Conservation (phyloP, 1,140 invertebrate species). For the Anastrepha ludens region DNA sequence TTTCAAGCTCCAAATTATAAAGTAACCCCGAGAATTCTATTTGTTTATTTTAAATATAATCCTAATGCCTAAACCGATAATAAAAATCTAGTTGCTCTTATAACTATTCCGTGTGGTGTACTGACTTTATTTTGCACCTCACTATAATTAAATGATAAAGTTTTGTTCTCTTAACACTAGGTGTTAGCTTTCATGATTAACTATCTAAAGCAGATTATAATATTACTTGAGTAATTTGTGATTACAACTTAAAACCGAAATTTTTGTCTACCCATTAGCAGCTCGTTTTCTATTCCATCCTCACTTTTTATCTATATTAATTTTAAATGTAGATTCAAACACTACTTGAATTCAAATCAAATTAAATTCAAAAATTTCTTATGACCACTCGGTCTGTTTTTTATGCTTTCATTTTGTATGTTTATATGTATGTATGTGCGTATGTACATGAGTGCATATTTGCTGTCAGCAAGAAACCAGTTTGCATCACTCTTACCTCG, state of each 20-base stretch:
- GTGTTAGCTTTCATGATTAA: background rate
- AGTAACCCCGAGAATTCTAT: no score
- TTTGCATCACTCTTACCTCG: background rate
- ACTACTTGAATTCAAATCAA: no score
- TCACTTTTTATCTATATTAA: no score
- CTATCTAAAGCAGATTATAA: background rate
- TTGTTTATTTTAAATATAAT: no score
- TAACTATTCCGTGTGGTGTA: no score
- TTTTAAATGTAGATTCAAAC: no score
- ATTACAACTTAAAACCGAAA: background rate
- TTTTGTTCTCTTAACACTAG: background rate
- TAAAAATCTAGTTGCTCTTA: background rate
- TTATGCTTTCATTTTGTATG: background rate
- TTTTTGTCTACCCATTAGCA: no score
- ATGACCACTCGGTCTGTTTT: background rate
- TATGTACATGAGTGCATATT: background rate
- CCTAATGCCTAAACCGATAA: background rate
- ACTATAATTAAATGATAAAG: background rate
- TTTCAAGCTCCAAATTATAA: no score
- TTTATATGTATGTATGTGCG: no score
- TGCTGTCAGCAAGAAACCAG: conserved; percentile 27
- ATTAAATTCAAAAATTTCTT: background rate
- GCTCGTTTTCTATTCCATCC: no score
- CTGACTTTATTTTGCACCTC: background rate
- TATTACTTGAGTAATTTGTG: background rate